phyloP scores from a whole-genome alignment of 2,888 invertebrate genomes.

The Cenopis cana region DNA sequence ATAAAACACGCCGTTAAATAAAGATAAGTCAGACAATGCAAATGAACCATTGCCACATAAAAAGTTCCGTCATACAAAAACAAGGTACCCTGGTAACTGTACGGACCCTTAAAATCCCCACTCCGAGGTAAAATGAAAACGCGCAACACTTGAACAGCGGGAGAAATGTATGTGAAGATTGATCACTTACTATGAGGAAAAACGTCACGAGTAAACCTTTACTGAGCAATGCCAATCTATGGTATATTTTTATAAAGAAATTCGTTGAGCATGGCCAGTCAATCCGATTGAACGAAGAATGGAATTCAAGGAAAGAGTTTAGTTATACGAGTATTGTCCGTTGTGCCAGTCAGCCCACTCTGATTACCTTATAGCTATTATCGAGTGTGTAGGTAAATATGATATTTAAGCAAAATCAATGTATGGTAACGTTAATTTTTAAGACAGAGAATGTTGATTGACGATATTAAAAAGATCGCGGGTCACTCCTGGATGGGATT shows the following conservation, averaged over 20 bases:
- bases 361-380: too few relatives aligned
- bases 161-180: slow-evolving; percentile 19
- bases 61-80: slow-evolving; percentile 44
- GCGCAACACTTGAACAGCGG: slow-evolving; percentile 70
- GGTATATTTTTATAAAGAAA: neutral
- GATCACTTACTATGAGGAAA: slow-evolving; percentile 24
- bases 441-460: too few relatives aligned
- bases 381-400: too few relatives aligned
- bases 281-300: neutral
- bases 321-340: too few relatives aligned
- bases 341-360: too few relatives aligned
- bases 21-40: slow-evolving; percentile 41
- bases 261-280: too few relatives aligned
- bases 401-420: too few relatives aligned
- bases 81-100: slow-evolving; percentile 39
- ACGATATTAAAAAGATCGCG: too few relatives aligned
- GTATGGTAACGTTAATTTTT: too few relatives aligned
- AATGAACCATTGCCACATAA: slow-evolving; percentile 42
- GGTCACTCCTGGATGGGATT: too few relatives aligned
- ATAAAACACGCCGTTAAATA: slow-evolving; percentile 31
- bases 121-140: slow-evolving; percentile 58
- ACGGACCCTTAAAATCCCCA: slow-evolving; percentile 52
- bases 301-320: neutral
- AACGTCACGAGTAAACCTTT: slow-evolving; percentile 12
- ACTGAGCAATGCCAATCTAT: slow-evolving; percentile 16